Evolutionary conservation across 1,140 invertebrate genomes (phyloP).

Genomic region (Oryzaephilus surinamensis): DNA sequence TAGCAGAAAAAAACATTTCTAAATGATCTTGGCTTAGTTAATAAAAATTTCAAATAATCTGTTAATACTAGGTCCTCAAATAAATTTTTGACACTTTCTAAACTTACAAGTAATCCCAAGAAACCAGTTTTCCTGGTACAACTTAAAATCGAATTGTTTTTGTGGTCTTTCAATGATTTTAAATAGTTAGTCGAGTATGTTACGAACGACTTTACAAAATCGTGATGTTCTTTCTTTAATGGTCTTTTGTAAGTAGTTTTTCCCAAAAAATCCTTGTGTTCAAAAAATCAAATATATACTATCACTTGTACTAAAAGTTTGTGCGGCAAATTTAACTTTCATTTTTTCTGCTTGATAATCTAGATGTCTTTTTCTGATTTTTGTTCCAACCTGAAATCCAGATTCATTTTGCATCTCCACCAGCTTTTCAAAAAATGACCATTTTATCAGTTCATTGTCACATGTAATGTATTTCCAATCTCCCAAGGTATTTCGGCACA

Average conservation of each 20-base stretch:
- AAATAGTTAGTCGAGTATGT: slow-evolving; percentile 4
- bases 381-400: slow-evolving; percentile 17
- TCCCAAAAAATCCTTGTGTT: slow-evolving; percentile 18
- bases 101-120: slow-evolving; percentile 19
- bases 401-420: slow-evolving; percentile 12
- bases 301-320: slow-evolving; percentile 17
- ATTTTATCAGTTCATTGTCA: slow-evolving; percentile 13
- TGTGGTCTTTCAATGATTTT: slow-evolving; percentile 1
- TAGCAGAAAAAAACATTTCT: slow-evolving; percentile 31
- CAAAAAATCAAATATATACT: slow-evolving; percentile 22
- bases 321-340: slow-evolving; percentile 22
- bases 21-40: slow-evolving; percentile 31
- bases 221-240: slow-evolving; percentile 8
- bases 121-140: slow-evolving; percentile 19
- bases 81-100: slow-evolving; percentile 15
- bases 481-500: slow-evolving; percentile 29
- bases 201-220: slow-evolving; percentile 7
- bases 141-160: slow-evolving; percentile 5
- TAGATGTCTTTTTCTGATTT: slow-evolving; percentile 18
- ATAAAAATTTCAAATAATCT: slow-evolving; percentile 9
- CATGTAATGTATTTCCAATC: slow-evolving; percentile 15
- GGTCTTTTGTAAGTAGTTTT: slow-evolving; percentile 9
- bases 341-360: slow-evolving; percentile 21
- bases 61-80: slow-evolving; percentile 17
- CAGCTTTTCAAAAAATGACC: slow-evolving; percentile 16